Evolutionary conservation across 2,888 invertebrate species (phyloP), one percentile per base, ranked within the genome.

Genomic region (Vanessa cardui): DNA sequence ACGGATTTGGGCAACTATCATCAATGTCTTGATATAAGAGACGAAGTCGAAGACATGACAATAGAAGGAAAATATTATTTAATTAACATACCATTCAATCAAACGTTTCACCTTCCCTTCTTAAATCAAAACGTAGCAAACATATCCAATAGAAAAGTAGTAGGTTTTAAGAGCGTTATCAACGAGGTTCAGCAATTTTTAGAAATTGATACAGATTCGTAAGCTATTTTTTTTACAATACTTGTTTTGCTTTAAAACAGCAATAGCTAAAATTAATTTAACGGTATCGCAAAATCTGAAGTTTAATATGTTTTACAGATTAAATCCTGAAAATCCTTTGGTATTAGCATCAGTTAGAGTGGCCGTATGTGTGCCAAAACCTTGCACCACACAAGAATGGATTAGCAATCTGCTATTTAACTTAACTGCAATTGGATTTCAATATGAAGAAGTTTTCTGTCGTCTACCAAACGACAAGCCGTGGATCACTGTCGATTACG

Each of bases 401-500:
- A 39, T 89, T 0, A 74, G 68, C 4, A 74, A 71, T 1, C 46
- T 84, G 0, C 44, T 79, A 0, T 74, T 83, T 9, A 82, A 85
- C 46, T 59, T 66, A 0, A 76, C 79, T 0, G 69, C 76, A 1
- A 9, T 79, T 2, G 82, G 80, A 1, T 64, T 83, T 2, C 15
- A 79, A 7, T 86, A 78, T 62, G 70, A 78, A 0, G 89, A 90
- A 0, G 59, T 56, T 0, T 87, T 77, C 64, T 89, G 87, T 63
- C 81, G 91, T 9, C 72, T 91, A 20, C 88, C 87, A 0, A 79
- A 87, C 49, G 91, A 91, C 58, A 90, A 89, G 62, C 86, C 82
- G 1, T 89, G 85, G 83, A 86, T 84, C 1, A 69, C 84, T 3
- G 91, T 79, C 8, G 91, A 91, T 65, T 88, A 86, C 62, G 80